Conservation (phyloP, 2,797 vertebrate genomes). For the Sparidentex hasta region DNA sequence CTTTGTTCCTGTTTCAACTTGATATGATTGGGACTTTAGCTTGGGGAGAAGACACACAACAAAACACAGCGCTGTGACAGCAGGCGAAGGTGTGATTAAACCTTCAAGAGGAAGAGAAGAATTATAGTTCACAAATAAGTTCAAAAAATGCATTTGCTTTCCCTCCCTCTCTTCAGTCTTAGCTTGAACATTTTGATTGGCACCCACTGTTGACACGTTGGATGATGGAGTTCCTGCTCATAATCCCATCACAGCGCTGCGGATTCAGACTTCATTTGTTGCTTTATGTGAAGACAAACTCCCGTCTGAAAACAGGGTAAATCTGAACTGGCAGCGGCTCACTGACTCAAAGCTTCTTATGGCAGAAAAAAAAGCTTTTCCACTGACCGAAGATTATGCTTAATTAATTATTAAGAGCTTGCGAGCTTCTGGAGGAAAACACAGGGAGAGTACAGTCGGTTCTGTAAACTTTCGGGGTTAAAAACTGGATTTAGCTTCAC, state of each 20-base stretch:
- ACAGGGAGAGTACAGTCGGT: no score
- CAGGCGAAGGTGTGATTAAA: constrained; percentile 46
- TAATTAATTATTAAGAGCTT: constrained; percentile 31
- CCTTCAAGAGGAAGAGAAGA: constrained; percentile 22
- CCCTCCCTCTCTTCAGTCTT: constrained; percentile 10
- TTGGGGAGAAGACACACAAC: constrained; percentile 47
- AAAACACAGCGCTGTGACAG: constrained; percentile 41
- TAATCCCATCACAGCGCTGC: constrained; percentile 73
- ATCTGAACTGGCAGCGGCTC: constrained; percentile 65
- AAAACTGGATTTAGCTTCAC: no score
- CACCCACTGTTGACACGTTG: constrained; percentile 23
- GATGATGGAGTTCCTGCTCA: constrained; percentile 71
- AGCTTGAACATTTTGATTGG: constrained; percentile 52
- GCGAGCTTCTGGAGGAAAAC: no score
- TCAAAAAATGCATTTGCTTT: constrained; percentile 11
- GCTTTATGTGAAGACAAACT: constrained; percentile 62
- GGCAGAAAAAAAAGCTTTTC: constrained; percentile 47
- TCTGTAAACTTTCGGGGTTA: no score
- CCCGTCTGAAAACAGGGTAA: constrained; percentile 53
- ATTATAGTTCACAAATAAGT: constrained; percentile 21
- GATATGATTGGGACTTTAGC: constrained; percentile 65
- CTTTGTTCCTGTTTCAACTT: constrained; percentile 66
- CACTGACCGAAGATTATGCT: constrained; percentile 41
- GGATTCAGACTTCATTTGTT: constrained; percentile 70
- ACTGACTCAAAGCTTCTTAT: constrained; percentile 67